Percentiles rank a stretch among this genome's conserved stretches.
These are phyloP conservation scores for Alosa alosa DNA, from an alignment of 2,113 vertebrate genomes.

Conservation along the genomic window DNA sequence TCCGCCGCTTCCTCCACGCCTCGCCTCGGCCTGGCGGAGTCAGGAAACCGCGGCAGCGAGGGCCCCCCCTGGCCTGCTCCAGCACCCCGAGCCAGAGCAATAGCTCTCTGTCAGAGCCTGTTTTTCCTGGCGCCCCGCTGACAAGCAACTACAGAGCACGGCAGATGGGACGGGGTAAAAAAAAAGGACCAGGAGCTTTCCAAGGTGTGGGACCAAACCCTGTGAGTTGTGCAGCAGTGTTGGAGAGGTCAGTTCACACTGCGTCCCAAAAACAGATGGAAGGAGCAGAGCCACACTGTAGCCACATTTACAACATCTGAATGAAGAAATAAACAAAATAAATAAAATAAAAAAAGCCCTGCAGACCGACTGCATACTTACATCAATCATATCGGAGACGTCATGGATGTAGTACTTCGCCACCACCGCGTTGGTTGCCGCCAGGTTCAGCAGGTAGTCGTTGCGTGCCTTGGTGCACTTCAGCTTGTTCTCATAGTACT, in stretches of 20 bases:
- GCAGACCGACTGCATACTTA: slow-evolving; percentile 67
- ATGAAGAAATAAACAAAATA: slow-evolving; percentile 56
- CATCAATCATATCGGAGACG: slow-evolving; percentile 94
- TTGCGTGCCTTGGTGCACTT: slow-evolving; percentile 98
- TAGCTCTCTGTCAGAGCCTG: too few relatives aligned
- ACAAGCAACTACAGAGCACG: neutral
- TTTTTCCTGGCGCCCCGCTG: neutral
- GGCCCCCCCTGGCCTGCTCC: neutral
- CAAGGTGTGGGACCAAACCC: neutral
- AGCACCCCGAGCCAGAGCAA: neutral
- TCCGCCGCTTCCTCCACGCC: neutral
- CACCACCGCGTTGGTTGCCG: slow-evolving; percentile 92
- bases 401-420: slow-evolving; percentile 98
- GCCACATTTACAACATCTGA: slow-evolving; percentile 51
- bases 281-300: slow-evolving; percentile 46
- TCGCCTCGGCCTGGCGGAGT: neutral
- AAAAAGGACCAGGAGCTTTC: neutral
- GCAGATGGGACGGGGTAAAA: neutral
- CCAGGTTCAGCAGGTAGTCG: slow-evolving; percentile 92
- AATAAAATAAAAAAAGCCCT: neutral
- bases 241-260: slow-evolving; percentile 30
- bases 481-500: slow-evolving; percentile 98
- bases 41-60: neutral
- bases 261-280: slow-evolving; percentile 56
- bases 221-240: neutral